Base-by-base conservation (phyloP, 92 coral and sea anemone species). In the Palythoa caribaeorum region DNA sequence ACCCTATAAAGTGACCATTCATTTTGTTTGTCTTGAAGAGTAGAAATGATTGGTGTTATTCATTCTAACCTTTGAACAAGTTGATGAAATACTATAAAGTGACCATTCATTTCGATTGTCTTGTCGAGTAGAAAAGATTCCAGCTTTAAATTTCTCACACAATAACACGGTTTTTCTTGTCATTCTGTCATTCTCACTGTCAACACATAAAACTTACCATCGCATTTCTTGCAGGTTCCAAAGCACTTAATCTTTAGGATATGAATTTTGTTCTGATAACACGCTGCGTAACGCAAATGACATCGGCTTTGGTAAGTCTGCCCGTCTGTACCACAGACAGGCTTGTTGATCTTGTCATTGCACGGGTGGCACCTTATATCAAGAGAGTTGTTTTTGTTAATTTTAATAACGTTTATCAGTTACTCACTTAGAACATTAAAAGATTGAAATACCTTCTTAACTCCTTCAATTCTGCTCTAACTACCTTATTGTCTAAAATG, bases 251-350 rank as follows among this genome's bases (percentile, higher is more conserved):
- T 76, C 21, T 55, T 88, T 8, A 92, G 53, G 17, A 92, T 62
- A 15, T 90, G 90, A 20, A 92, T 85, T 71, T 74, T 84, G 48
- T 85, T 89, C n/a, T 85, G 90, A 83, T 72, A 79, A 54, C 94
- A 92, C 1, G 92, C 92, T 28, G 73, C 78, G 57, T 92, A 59
- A 21, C 85, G 90, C 71, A 92, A 77, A 37, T 92, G 87, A 50
- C 94, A 92, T n/a, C 90, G 92, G 47, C 83, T 78, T 19, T 75
- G 69, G 47, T 92, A 92, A 52, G 89, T 86, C 38, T n/a, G 73
- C 50, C 92, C 92, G 53, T 92, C 87, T 15, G 94, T 84, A 37
- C 94, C 94, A 74, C 94, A 92, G 9, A 92, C 94, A 21, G 94
- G 92, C 60, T 55, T 66, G 19, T 15, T 71, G 2, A 55, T 54